phyloP scores from a whole-genome alignment of 2,888 invertebrate species.

The Heliconius hortense region DNA sequence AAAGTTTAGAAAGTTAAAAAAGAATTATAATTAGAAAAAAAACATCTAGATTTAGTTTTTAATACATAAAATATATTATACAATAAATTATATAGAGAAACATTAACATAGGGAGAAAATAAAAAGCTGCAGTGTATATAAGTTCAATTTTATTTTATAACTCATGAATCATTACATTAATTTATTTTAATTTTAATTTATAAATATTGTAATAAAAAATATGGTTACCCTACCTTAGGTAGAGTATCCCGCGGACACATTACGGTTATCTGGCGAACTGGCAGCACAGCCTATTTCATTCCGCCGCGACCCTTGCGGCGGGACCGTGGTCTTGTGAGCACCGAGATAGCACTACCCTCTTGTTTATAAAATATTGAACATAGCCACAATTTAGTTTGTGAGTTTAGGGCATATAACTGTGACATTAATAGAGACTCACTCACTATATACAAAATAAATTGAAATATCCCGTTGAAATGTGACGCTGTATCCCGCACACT shows the following conservation, averaged over 20 bases:
- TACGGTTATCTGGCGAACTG: constrained; percentile 40
- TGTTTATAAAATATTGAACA: constrained; percentile 32
- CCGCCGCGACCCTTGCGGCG: constrained; percentile 36
- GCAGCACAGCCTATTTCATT: constrained; percentile 37
- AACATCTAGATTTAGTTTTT: background rate
- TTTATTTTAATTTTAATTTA: background rate
- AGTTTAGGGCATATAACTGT: constrained; percentile 2
- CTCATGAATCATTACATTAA: too few species aligned
- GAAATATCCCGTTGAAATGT: too few species aligned
- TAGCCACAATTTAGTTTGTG: constrained; percentile 22
- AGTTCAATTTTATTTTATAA: too few species aligned
- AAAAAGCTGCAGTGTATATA: too few species aligned
- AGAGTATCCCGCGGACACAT: constrained; percentile 40
- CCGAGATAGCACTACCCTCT: constrained; percentile 32
- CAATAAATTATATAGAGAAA: background rate
- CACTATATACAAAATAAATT: too few species aligned
- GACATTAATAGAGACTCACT: background rate
- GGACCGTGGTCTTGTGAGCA: constrained; percentile 35
- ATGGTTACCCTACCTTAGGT: constrained; percentile 29
- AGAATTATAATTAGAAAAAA: background rate
- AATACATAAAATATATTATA: background rate
- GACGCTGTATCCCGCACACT: too few species aligned
- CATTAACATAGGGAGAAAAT: background rate
- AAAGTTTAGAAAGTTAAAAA: background rate
- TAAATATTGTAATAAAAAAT: constrained; percentile 4